Evolutionary conservation across 2,113 vertebrate genomes (phyloP).

Genomic region (Pionites leucogaster): DNA sequence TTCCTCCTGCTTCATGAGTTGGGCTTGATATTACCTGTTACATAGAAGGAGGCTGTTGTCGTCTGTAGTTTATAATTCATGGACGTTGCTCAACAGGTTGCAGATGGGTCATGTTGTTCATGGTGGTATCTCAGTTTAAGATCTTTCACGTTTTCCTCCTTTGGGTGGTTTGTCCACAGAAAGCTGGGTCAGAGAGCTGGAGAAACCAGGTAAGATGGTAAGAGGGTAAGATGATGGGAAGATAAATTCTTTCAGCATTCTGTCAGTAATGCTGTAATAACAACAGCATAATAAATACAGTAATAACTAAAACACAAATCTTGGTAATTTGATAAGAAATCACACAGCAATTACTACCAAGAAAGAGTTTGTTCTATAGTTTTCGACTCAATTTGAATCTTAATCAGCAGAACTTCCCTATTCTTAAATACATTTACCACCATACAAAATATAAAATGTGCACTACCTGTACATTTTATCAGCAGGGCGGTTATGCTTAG

Average conservation of each 20-base stretch:
- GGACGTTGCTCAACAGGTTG: background rate
- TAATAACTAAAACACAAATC: background rate
- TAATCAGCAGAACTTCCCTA: background rate
- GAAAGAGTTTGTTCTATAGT: background rate
- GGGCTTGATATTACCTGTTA: background rate
- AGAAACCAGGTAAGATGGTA: background rate
- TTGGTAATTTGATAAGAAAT: background rate
- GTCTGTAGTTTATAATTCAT: background rate
- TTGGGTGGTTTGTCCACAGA: background rate
- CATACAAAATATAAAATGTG: too few relatives aligned
- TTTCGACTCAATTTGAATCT: background rate
- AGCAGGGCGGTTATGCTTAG: background rate
- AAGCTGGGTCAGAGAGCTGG: background rate
- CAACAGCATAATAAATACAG: background rate
- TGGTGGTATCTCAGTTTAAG: background rate
- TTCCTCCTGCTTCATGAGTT: background rate
- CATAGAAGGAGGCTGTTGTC: background rate
- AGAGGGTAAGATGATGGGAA: background rate
- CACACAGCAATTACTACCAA: background rate
- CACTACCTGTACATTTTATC: background rate
- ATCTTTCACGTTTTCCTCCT: background rate
- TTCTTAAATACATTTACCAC: background rate
- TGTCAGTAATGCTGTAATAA: background rate
- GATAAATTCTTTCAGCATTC: background rate
- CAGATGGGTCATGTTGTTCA: background rate